Evolutionary conservation across 1,140 invertebrate genomes (phyloP), one percentile per base, ranked within the genome.

Genomic region (Nomia melanderi): DNA sequence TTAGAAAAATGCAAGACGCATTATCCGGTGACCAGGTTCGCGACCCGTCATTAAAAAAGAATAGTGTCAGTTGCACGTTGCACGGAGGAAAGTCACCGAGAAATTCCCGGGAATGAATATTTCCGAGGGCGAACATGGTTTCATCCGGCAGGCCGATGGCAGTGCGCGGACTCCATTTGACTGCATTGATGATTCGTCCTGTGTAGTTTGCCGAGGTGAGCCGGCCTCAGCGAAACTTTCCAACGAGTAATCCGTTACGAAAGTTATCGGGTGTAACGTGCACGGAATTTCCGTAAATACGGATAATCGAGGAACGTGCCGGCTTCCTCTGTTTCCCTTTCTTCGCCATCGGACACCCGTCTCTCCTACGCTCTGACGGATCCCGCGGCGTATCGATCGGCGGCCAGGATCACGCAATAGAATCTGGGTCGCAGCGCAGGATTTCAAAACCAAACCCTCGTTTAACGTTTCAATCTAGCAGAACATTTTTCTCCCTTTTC

Each of bases 241-340:
- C n/a, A 74, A 23, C 81, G 87, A 71, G 86, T 85, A 85, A 88
- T 82, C 85, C 87, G 88, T 88, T 86, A 85, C 86, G 84, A 89
- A 87, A 87, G 87, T 89, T 89, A 89, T 87, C 87, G 85, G 81
- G 80, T 82, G 82, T 88, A 88, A 88, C 88, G 88, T 88, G 88
- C 84, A 79, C 81, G 74, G 87, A 88, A 89, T 88, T 87, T 88
- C 84, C 87, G 83, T 85, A 83, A 84, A 84, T 85, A 83, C 81
- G 85, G 82, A 89, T 88, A 89, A 84, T 82, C 82, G 83, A 84
- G 83, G 71, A 74, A 83, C 82, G 82, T 84, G 83, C 76, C 41
- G 17, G 29, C 36, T 39, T 69, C 41, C 57, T 69, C 59, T 60
- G 75, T 66, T 54, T 64, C 66, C 57, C 44, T 67, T 36, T 66